Percentiles rank a stretch among this genome's conserved stretches.
These are phyloP conservation scores for Hemibagrus guttatus DNA, from an alignment of 2,797 vertebrate genomes.

Conservation along the genomic window DNA sequence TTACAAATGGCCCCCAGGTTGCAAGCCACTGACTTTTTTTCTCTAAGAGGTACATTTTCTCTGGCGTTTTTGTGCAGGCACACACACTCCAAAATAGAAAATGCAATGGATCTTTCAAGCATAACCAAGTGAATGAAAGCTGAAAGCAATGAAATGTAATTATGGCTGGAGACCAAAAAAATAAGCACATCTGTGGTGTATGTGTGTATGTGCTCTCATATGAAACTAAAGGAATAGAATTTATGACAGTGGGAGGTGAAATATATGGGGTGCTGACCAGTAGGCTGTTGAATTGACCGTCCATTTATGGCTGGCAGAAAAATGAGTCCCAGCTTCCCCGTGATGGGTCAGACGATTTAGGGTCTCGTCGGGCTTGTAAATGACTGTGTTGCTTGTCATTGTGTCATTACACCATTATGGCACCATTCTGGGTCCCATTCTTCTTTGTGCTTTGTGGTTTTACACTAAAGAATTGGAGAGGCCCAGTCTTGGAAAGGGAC, in stretches of 20 bases:
- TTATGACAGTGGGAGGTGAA: conserved; percentile 63
- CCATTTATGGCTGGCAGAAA: conserved; percentile 70
- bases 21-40: conserved; percentile 50
- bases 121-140: conserved; percentile 62
- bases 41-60: conserved; percentile 52
- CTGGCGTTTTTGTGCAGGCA: conserved; percentile 41
- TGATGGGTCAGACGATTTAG: conserved; percentile 72
- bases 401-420: conserved; percentile 70
- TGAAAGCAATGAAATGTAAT: conserved; percentile 55
- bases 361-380: conserved; percentile 71
- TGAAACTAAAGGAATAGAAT: conserved; percentile 60
- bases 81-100: conserved; percentile 52
- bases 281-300: conserved; percentile 71
- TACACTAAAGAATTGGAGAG: conserved; percentile 47
- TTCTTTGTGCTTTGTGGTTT: conserved; percentile 45
- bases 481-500: conserved; percentile 17
- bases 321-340: conserved; percentile 69
- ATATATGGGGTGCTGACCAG: conserved; percentile 71
- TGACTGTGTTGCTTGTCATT: conserved; percentile 62
- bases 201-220: conserved; percentile 25
- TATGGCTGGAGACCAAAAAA: conserved; percentile 48
- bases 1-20: conserved; percentile 59
- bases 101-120: conserved; percentile 56
- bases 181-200: conserved; percentile 52
- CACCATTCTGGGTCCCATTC: conserved; percentile 45